Conservation (phyloP, 1,140 invertebrate genomes). For the Sipha flava region DNA sequence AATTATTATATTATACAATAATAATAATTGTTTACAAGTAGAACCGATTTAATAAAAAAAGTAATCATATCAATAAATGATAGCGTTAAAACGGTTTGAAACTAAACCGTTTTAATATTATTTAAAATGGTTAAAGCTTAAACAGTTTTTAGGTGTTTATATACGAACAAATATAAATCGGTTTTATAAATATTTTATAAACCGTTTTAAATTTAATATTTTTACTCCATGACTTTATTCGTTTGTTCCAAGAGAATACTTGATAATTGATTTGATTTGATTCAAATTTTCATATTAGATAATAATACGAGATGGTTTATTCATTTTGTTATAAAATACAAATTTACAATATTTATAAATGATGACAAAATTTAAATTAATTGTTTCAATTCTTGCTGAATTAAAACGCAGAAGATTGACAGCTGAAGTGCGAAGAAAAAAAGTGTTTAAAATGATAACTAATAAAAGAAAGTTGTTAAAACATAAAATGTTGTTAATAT, state of each 20-base stretch:
- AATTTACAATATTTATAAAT: too few relatives aligned
- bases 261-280: not conserved
- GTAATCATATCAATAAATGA: too few relatives aligned
- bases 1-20: too few relatives aligned
- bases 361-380: not conserved
- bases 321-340: too few relatives aligned
- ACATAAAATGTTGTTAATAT: not conserved
- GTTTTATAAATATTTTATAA: too few relatives aligned
- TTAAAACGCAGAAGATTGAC: not conserved
- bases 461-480: not conserved
- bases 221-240: not conserved
- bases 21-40: too few relatives aligned
- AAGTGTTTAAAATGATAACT: not conserved
- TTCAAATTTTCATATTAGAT: not conserved
- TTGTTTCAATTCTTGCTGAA: not conserved
- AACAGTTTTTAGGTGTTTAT: too few relatives aligned
- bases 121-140: too few relatives aligned
- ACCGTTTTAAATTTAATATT: not conserved
- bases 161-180: not conserved
- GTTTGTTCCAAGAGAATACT: not conserved
- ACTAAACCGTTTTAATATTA: not conserved
- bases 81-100: not conserved
- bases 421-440: not conserved
- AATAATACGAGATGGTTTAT: not conserved
- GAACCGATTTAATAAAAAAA: too few relatives aligned